Percentiles rank a stretch among this genome's conserved stretches.
Evolutionary conservation across 2,797 vertebrate genomes (phyloP).

Genomic region (Moxostoma hubbsi): DNA sequence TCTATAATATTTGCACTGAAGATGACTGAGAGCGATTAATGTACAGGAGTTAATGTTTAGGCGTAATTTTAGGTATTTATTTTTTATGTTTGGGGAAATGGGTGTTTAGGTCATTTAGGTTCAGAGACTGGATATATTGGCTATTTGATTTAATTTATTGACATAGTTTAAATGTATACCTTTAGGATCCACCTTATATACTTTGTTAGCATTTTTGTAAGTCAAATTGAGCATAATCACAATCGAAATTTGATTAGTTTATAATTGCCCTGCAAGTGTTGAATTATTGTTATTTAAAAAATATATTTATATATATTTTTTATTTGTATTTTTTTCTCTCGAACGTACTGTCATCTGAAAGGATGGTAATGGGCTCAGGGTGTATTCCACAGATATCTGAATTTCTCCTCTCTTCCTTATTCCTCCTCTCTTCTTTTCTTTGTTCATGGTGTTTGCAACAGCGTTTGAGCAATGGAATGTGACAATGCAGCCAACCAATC

Average conservation of each 20-base stretch:
- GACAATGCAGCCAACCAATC: slow-evolving; percentile 24
- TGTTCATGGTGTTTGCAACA: slow-evolving; percentile 42
- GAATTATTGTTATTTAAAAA: background rate
- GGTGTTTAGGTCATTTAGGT: background rate
- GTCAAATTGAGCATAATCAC: slow-evolving; percentile 20
- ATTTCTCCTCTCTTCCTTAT: slow-evolving; percentile 25
- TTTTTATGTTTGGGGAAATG: slow-evolving; percentile 58
- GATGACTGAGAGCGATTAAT: slow-evolving; percentile 19
- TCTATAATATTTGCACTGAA: slow-evolving; percentile 53
- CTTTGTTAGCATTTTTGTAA: too few species aligned
- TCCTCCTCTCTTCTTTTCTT: slow-evolving; percentile 16
- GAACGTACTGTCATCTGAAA: background rate
- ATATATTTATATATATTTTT: too few species aligned
- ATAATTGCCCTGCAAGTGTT: slow-evolving; percentile 29
- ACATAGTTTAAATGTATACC: slow-evolving; percentile 9
- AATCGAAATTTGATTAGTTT: slow-evolving; percentile 6
- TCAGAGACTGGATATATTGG: background rate
- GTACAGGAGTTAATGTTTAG: slow-evolving; percentile 53
- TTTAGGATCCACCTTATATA: background rate
- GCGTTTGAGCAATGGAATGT: slow-evolving; percentile 57
- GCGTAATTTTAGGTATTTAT: slow-evolving; percentile 75
- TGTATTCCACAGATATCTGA: slow-evolving; percentile 27
- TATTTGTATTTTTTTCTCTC: background rate
- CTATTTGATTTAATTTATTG: slow-evolving; percentile 25
- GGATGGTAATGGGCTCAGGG: slow-evolving; percentile 32